phyloP scores from a whole-genome alignment of 2,797 vertebrate genomes.

The Notolepis coatsorum region DNA sequence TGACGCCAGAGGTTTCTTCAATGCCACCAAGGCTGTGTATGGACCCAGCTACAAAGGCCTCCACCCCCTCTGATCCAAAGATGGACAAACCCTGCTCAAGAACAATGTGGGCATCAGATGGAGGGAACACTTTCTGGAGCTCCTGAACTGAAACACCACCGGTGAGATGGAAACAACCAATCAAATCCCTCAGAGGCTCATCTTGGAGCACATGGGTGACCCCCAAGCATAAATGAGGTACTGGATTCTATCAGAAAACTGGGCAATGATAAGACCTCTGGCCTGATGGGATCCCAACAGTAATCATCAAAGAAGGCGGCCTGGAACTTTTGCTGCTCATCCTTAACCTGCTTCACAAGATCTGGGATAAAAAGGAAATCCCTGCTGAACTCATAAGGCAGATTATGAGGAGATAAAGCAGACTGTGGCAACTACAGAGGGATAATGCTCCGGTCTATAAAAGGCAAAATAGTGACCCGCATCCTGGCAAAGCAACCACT shows the following conservation, averaged over 20 bases:
- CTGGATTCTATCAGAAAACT: slow-evolving; percentile 5
- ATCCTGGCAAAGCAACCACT: too few relatives aligned
- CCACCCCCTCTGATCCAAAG: slow-evolving; percentile 17
- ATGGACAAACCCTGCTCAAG: slow-evolving; percentile 13
- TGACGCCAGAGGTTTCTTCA: slow-evolving; percentile 18
- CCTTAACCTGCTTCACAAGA: not conserved
- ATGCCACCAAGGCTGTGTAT: slow-evolving; percentile 17
- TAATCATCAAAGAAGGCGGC: slow-evolving; percentile 21
- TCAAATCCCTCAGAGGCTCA: not conserved
- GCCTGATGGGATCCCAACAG: slow-evolving; percentile 22
- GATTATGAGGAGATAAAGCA: too few relatives aligned
- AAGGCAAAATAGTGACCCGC: too few relatives aligned
- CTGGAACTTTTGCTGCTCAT: slow-evolving; percentile 11
- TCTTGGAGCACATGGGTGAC: slow-evolving; percentile 1
- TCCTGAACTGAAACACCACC: not conserved
- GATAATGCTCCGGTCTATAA: too few relatives aligned
- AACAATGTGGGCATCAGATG: slow-evolving; percentile 2
- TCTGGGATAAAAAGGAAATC: too few relatives aligned
- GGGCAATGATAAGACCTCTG: slow-evolving; percentile 11
- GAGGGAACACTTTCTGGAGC: slow-evolving; percentile 14
- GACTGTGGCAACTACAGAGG: too few relatives aligned
- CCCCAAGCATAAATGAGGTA: not conserved
- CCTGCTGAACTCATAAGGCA: not conserved
- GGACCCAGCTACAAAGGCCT: not conserved
- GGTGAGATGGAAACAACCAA: not conserved